A percentile compares a stretch with the other conserved stretches of the same genome.
Evolutionary conservation across 2,797 vertebrate genomes (phyloP).

Genomic region (Chaunax sp.): DNA sequence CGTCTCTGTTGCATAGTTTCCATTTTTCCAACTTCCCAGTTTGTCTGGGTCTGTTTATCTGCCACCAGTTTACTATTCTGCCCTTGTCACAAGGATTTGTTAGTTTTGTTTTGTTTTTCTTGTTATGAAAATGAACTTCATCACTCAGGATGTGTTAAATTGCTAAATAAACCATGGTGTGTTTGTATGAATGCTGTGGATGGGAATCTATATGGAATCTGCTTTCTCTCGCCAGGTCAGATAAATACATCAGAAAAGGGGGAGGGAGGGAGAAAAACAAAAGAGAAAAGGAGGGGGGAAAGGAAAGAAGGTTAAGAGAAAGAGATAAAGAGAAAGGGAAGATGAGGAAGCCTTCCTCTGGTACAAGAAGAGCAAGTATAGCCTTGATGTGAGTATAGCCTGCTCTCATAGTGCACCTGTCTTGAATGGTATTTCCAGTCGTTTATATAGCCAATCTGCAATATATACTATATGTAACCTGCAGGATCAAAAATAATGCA

Average conservation of each 20-base stretch:
- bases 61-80: no score
- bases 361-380: no score
- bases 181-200: conserved; percentile 16
- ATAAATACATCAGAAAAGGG: not conserved
- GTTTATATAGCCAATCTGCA: no score
- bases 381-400: no score
- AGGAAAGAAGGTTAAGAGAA: no score
- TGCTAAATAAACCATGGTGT: conserved; percentile 18
- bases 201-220: conserved; percentile 11
- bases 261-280: no score
- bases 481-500: not conserved
- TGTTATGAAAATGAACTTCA: not conserved
- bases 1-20: not conserved
- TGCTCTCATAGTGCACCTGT: no score
- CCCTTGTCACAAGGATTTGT: not conserved
- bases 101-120: conserved; percentile 4
- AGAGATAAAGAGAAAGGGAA: no score
- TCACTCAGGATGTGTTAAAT: not conserved
- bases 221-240: not conserved
- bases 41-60: not conserved
- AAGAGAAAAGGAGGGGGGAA: no score
- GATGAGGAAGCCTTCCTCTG: no score
- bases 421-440: not conserved
- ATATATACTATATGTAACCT: no score
- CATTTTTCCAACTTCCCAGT: not conserved